A percentile compares a stretch with the other conserved stretches of the same genome.
phyloP scores from a whole-genome alignment of 2,888 invertebrate species.

The Drosophila demipolita region DNA sequence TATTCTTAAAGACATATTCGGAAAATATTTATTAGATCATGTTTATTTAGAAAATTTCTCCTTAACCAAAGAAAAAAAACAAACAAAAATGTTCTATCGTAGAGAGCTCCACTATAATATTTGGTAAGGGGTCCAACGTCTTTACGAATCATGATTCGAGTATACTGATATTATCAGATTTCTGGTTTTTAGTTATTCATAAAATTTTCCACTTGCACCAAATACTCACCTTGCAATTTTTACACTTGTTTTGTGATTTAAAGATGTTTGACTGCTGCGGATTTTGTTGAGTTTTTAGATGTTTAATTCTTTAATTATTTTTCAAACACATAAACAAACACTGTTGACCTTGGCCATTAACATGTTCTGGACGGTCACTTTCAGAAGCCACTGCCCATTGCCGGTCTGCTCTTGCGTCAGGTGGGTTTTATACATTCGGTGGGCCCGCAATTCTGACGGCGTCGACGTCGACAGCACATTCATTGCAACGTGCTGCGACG shows the following conservation, averaged over 20 bases:
- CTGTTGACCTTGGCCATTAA: not conserved
- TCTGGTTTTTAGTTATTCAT: not conserved
- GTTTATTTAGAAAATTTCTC: not conserved
- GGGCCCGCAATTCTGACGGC: constrained; percentile 18
- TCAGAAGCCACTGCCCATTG: constrained; percentile 82
- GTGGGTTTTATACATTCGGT: constrained; percentile 46
- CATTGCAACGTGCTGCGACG: not conserved
- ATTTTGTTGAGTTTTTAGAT: not conserved
- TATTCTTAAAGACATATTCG: not conserved
- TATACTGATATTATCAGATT: not conserved
- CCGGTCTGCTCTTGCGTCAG: constrained; percentile 71
- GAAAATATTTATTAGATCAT: not conserved
- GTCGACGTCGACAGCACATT: constrained; percentile 11
- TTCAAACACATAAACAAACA: not conserved
- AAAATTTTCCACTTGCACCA: not conserved
- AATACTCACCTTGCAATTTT: not conserved
- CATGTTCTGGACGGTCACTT: constrained; percentile 29
- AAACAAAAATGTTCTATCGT: not conserved
- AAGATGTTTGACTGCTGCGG: not conserved
- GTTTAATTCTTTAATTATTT: not conserved
- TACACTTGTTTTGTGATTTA: not conserved
- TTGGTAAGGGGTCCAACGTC: not conserved
- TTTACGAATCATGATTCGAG: not conserved
- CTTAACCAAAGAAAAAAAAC: not conserved
- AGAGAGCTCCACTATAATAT: not conserved